Evolutionary conservation across 1,140 invertebrate genomes (phyloP).

Genomic region (Saxidomus purpurata): DNA sequence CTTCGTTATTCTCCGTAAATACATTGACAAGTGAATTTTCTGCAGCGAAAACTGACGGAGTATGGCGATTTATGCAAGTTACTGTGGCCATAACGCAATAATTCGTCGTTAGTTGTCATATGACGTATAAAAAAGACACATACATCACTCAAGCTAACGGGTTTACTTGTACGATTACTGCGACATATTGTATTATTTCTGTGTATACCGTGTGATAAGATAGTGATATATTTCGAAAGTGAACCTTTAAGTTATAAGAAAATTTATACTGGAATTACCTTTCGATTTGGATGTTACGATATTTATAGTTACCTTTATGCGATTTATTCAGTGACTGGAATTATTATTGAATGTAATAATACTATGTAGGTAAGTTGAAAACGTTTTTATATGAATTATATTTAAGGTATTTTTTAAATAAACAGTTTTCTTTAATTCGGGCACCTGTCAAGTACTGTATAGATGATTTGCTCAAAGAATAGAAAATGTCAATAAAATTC

Average conservation of each 20-base stretch:
- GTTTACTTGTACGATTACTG: constrained; percentile 8
- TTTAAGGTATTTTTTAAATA: no score
- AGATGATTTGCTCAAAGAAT: no score
- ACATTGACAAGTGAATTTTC: background rate
- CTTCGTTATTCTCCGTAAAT: constrained; percentile 14
- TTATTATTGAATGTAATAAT: background rate
- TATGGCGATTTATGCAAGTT: constrained; percentile 37
- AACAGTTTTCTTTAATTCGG: no score
- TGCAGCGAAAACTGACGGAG: background rate
- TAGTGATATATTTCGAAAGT: background rate
- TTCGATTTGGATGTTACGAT: background rate
- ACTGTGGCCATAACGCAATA: constrained; percentile 48
- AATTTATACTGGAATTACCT: background rate
- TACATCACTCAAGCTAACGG: constrained; percentile 31
- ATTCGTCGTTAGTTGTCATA: constrained; percentile 42
- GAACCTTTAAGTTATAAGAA: background rate
- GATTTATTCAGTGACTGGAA: background rate
- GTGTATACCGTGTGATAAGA: background rate
- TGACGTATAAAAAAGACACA: constrained; percentile 23
- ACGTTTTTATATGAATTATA: no score
- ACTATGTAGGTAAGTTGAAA: constrained; percentile 11
- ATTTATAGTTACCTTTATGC: no score
- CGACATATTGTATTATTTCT: background rate
- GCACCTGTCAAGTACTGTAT: no score
- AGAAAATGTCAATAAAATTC: no score